Evolutionary conservation across 2,113 vertebrate species (phyloP).

Genomic region (Oxygymnocypris stewartii): DNA sequence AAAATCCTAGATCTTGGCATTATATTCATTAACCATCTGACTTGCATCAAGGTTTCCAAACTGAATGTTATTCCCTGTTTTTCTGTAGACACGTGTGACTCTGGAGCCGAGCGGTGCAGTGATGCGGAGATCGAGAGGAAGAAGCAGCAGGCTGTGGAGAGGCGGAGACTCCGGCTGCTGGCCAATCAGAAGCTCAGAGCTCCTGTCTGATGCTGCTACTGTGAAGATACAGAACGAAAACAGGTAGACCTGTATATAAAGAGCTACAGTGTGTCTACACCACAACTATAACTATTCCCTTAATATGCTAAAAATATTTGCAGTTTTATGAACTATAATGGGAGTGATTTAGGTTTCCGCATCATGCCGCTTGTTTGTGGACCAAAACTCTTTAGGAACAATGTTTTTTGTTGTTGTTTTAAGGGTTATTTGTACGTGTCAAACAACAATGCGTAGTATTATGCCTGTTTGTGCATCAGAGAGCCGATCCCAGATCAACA

Average conservation of each 20-base stretch:
- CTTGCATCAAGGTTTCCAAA: background rate
- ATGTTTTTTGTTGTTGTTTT: background rate
- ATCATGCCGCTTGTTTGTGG: background rate
- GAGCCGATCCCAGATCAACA: background rate
- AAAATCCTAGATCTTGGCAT: background rate
- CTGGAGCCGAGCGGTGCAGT: constrained; percentile 77
- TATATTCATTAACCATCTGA: background rate
- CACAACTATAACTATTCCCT: background rate
- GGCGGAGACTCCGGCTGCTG: constrained; percentile 78
- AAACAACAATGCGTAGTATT: background rate
- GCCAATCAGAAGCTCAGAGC: constrained; percentile 62
- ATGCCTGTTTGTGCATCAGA: background rate
- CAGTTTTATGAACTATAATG: background rate
- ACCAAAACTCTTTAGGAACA: background rate
- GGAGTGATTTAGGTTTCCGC: background rate
- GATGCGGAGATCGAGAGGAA: constrained; percentile 90
- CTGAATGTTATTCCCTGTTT: background rate
- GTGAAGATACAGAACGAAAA: background rate
- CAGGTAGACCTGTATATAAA: background rate
- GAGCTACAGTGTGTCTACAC: background rate
- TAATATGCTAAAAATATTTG: background rate
- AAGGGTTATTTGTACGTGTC: background rate
- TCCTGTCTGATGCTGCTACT: constrained; percentile 54
- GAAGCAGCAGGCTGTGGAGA: constrained; percentile 86
- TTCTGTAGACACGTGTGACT: constrained; percentile 62